These are phyloP conservation scores for Hirudo medicinalis DNA, from an alignment of 1,140 invertebrate genomes.

Conservation along the genomic window DNA sequence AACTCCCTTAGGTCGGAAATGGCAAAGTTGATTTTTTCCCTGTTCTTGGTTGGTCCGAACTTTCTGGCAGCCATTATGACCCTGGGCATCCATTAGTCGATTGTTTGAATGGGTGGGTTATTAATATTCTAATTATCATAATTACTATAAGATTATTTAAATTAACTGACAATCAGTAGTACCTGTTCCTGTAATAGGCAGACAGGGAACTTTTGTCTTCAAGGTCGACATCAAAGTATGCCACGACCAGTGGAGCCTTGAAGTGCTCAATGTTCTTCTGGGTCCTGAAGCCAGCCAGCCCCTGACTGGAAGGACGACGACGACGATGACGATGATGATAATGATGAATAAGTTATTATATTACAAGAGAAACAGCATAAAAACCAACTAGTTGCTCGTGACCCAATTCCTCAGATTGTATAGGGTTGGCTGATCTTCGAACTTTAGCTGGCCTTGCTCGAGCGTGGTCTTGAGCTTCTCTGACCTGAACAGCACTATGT, in stretches of 20 bases:
- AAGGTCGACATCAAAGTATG: conserved; percentile 15
- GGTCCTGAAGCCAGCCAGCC: conserved; percentile 8
- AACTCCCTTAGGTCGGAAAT: conserved; percentile 12
- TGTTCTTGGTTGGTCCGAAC: not conserved
- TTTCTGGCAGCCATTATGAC: conserved; percentile 16
- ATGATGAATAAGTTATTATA: not conserved
- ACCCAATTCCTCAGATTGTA: conserved; percentile 10
- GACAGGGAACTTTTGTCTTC: not conserved
- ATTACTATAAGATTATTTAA: not conserved
- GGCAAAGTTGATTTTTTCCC: conserved; percentile 6
- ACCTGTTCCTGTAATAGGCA: conserved; percentile 13
- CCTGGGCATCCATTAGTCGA: not conserved
- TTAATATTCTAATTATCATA: too few relatives aligned
- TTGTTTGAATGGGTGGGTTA: too few relatives aligned
- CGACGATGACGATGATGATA: too few relatives aligned
- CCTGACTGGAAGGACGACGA: not conserved
- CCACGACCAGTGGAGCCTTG: conserved; percentile 10
- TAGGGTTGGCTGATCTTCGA: not conserved
- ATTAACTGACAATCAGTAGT: not conserved
- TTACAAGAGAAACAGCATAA: not conserved
- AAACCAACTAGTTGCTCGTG: not conserved
- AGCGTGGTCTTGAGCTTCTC: conserved; percentile 7
- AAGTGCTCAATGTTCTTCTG: conserved; percentile 13
- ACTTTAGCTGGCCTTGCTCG: conserved; percentile 14
- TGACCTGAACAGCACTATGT: conserved; percentile 15